Base-by-base conservation (phyloP, 2,113 vertebrate species). In the Burhinus bistriatus region DNA sequence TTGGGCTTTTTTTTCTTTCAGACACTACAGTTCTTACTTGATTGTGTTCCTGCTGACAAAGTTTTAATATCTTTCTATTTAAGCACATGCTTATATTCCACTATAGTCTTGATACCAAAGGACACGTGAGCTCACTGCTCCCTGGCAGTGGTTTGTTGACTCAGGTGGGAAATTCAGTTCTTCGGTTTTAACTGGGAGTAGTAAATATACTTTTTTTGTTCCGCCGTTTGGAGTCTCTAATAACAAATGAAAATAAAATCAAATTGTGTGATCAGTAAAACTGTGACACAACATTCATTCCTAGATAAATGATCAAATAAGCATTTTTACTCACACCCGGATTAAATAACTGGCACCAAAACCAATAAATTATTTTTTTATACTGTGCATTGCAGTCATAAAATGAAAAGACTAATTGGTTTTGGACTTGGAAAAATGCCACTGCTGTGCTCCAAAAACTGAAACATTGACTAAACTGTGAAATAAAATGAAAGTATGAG, bases 341-440 rank as follows among this genome's bases (percentile, higher is more conserved):
- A 66, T 92, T 92, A 87, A 93, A 96, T 62, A 94, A 92, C 52
- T 10, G 15, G 34, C 75, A 96, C 18, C 11, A 87, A 93, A 83
- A 3, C 27, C 40, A 61, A 84, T 95, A 78, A 34, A 55, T 79
- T 92, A 79, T 84, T 84, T 87, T 86, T 72, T 81, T 83, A 44
- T 71, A 52, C 62, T 86, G 65, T 80, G 61, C n/a, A n/a, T 79
- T 97, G 72, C 44, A 76, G 58, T 55, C 26, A 52, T 59, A 45
- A 64, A 82, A 90, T 65, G 78, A 83, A 85, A 91, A 87, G 49
- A 57, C 85, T 95, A 95, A 96, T 93, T 96, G 57, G 77, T 91
- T 94, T 95, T 94, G 57, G 23, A 44, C 23, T 95, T 92, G 83
- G 82, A 89, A 91, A 94, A 93, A 87, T 57, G 66, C 47, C 66